Base-by-base conservation (phyloP, 2,888 invertebrate genomes). In the Lasioglossum vierecki region DNA sequence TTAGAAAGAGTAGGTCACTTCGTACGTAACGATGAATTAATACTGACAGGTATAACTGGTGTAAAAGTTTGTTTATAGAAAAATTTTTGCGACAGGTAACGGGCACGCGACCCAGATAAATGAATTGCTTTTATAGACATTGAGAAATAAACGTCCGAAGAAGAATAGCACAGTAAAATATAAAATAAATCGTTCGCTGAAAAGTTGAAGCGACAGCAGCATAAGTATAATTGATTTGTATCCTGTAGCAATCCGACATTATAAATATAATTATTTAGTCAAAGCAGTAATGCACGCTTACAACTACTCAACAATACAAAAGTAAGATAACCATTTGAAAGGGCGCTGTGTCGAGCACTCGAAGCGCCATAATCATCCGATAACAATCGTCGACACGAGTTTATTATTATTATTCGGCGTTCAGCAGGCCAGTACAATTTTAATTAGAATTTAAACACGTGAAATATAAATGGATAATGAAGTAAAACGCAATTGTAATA, bases 11-110 rank as follows among this genome's bases (percentile, higher is more conserved):
- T 18, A 5, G 46, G 46, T 49, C 15, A 46, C 46, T 15, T 46
- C 46, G 4, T 46, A 15, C 46, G 46, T 15, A 46, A 46, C 4
- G 13, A 46, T 46, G 0, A 46, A 46, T 46, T 4, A 15, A 15
- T 15, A 46, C 46, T 18, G 46, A 46, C 18, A 46, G 18, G 4
- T 2, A 1, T 46, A 18, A 46, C 15, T 18, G 5, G 15, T 18
- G 1, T 2, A 5, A 18, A 1, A 4, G 15, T 18, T 46, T 1
- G 4, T 46, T 4, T 15, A 1, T 1, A 1, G 5, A 15, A 1
- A 46, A 46, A 15, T 5, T 41, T 41, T 41, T 41, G 5, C 49
- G 49, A 49, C 18, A 49, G 49, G 18, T 49, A 18, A 18, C 18
- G 18, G 6, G 5, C 18, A 18, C 2, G 18, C 18, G 5, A 18